Evolutionary conservation across 2,888 invertebrate species (phyloP).

Genomic region (Acleris emargana): DNA sequence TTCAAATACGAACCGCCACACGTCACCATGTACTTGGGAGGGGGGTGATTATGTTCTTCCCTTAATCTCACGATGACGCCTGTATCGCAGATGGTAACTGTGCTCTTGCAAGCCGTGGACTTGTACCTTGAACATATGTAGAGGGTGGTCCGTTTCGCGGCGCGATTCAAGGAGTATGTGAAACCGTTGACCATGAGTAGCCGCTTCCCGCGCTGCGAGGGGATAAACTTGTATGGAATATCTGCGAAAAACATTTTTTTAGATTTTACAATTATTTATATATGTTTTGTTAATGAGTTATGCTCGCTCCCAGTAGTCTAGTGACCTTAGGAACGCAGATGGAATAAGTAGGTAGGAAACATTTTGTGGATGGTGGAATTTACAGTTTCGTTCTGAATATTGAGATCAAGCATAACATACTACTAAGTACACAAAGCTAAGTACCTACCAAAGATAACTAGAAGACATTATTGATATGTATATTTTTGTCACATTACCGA

Average conservation of each 20-base stretch:
- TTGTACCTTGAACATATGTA: conserved; percentile 32
- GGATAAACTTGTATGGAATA: conserved; percentile 21
- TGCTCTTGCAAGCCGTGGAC: conserved; percentile 16
- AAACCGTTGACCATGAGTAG: conserved; percentile 28
- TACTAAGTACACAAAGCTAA: too few species aligned
- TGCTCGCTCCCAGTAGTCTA: too few species aligned
- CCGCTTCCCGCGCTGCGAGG: conserved; percentile 20
- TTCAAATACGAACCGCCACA: conserved; percentile 31
- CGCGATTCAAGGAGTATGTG: conserved; percentile 26
- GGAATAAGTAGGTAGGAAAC: too few species aligned
- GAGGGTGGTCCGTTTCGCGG: neutral
- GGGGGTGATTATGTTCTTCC: conserved; percentile 24
- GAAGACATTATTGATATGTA: too few species aligned
- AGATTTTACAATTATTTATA: neutral
- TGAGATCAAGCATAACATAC: too few species aligned
- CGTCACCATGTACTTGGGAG: conserved; percentile 22
- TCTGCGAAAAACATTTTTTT: conserved; percentile 6
- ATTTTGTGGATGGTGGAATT: too few species aligned
- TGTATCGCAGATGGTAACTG: conserved; percentile 9
- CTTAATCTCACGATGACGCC: conserved; percentile 9
- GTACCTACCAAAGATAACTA: too few species aligned
- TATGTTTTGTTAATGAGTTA: too few species aligned
- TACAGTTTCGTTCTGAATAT: too few species aligned
- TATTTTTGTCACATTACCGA: too few species aligned
- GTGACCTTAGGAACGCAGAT: too few species aligned